Evolutionary conservation across 2,113 vertebrate genomes (phyloP).

Genomic region (Ammodytes marinus): DNA sequence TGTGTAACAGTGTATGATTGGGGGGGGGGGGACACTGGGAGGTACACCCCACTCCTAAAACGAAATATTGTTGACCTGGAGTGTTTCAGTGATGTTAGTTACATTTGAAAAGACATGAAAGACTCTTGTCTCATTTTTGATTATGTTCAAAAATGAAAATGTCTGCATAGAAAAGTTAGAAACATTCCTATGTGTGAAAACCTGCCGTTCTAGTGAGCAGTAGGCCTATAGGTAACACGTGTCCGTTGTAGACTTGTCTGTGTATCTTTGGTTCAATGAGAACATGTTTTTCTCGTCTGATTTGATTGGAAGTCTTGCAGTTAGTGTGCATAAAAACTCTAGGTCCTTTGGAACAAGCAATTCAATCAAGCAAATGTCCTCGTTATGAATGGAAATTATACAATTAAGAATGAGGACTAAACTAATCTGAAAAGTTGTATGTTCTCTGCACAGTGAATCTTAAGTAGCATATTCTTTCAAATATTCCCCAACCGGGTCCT

Average conservation of each 20-base stretch:
- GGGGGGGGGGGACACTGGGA: too few species aligned
- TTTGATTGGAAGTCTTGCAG: neutral
- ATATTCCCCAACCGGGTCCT: neutral
- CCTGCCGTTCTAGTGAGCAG: neutral
- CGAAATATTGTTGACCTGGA: neutral
- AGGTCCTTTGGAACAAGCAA: neutral
- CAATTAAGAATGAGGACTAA: neutral
- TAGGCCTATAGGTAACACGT: too few species aligned
- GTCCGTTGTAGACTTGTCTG: too few species aligned
- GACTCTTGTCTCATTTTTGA: too few species aligned
- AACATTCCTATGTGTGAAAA: neutral
- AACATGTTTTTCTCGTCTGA: too few species aligned
- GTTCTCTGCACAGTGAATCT: neutral
- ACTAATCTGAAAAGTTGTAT: too few species aligned
- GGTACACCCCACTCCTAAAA: too few species aligned
- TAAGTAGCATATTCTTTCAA: neutral
- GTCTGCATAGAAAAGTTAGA: neutral
- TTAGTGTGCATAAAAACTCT: neutral
- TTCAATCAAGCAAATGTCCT: neutral
- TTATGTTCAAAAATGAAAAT: too few species aligned
- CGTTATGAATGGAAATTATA: neutral
- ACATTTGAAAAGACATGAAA: too few species aligned
- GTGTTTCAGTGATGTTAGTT: neutral
- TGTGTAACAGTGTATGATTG: neutral
- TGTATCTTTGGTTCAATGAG: neutral